phyloP scores from a whole-genome alignment of 2,888 invertebrate genomes.

The Eumerus sabulonum region DNA sequence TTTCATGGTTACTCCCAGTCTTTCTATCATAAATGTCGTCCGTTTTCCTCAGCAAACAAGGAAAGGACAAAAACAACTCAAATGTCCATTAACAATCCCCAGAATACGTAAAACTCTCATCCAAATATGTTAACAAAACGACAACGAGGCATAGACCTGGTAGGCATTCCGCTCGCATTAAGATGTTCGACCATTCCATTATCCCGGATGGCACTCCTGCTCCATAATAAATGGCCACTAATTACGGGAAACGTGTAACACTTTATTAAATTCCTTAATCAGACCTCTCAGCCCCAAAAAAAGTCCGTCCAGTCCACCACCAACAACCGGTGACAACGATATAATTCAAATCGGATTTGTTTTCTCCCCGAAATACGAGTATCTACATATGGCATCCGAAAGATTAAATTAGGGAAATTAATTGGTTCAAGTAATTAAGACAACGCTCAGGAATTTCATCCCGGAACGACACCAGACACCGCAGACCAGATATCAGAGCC shows the following conservation, averaged over 20 bases:
- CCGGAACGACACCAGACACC: constrained; percentile 41
- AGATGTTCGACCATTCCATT: constrained; percentile 45
- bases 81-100: too few species aligned
- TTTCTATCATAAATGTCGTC: too few species aligned
- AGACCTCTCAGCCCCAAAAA: constrained; percentile 35
- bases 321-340: constrained; percentile 32
- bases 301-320: background rate
- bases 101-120: too few species aligned
- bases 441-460: constrained; percentile 39
- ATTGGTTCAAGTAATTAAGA: constrained; percentile 67
- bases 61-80: too few species aligned
- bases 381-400: constrained; percentile 28
- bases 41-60: too few species aligned
- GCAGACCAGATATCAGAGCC: too few species aligned
- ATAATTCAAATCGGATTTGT: constrained; percentile 60
- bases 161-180: constrained; percentile 32
- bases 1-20: too few species aligned
- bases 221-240: constrained; percentile 59
- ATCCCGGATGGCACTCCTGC: constrained; percentile 36
- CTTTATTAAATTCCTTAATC: constrained; percentile 67
- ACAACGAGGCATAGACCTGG: too few species aligned
- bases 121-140: too few species aligned
- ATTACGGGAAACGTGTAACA: constrained; percentile 65
- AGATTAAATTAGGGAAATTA: constrained; percentile 68
- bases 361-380: background rate